phyloP scores from a whole-genome alignment of 2,888 invertebrate genomes.

The Apotomis turbidana region DNA sequence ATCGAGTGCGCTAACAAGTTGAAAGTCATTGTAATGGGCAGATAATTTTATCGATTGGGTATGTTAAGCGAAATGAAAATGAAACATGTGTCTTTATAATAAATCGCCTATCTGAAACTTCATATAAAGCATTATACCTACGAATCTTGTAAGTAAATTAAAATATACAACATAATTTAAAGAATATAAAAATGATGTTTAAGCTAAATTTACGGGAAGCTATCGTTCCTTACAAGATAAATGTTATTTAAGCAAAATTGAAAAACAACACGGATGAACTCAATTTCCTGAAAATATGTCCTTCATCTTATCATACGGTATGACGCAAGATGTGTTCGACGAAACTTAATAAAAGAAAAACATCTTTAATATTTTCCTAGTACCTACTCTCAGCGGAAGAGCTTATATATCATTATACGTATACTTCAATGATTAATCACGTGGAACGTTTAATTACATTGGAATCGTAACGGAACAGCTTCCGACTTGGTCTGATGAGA shows the following conservation, averaged over 20 bases:
- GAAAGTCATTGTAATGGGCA: no score
- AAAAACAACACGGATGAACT: background rate
- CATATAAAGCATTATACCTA: background rate
- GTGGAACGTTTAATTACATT: background rate
- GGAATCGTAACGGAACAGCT: background rate
- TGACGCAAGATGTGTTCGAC: conserved; percentile 19
- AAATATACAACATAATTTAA: no score
- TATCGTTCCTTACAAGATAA: background rate
- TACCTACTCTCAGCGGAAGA: background rate
- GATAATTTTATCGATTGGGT: conserved; percentile 6
- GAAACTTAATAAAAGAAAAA: conserved; percentile 9
- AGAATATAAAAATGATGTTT: background rate
- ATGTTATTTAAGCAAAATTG: background rate
- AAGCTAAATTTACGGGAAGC: background rate
- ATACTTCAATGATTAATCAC: no score
- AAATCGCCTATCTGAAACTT: background rate
- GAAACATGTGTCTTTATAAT: background rate
- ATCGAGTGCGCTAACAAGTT: background rate
- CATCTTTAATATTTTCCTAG: background rate
- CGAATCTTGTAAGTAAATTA: background rate
- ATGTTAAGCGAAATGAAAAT: background rate
- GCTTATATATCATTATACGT: no score
- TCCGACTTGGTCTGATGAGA: background rate
- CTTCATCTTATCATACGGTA: background rate
- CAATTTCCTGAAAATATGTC: conserved; percentile 11